phyloP scores from a whole-genome alignment of 2,797 vertebrate species.

The Enteromius anoplus region DNA sequence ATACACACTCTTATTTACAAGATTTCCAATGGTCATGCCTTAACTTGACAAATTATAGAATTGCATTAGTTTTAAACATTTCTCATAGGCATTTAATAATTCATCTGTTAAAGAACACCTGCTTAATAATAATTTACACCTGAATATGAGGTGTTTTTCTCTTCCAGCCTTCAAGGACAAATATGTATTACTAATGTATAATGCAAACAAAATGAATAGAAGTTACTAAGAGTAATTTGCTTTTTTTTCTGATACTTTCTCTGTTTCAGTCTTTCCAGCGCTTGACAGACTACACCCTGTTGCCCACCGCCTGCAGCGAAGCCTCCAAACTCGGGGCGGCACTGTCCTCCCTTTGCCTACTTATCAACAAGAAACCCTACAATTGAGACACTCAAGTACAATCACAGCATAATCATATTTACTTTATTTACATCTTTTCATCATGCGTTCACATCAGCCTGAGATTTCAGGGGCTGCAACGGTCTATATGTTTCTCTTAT shows the following conservation, averaged over 20 bases:
- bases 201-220: too few relatives aligned
- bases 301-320: slow-evolving; percentile 89
- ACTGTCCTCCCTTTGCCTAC: slow-evolving; percentile 88
- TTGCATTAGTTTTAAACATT: too few relatives aligned
- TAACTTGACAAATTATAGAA: too few relatives aligned
- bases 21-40: too few relatives aligned
- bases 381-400: slow-evolving; percentile 2
- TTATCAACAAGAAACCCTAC: slow-evolving; percentile 85
- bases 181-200: too few relatives aligned
- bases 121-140: too few relatives aligned
- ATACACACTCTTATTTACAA: too few relatives aligned
- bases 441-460: not conserved
- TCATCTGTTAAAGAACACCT: too few relatives aligned
- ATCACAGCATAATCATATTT: not conserved
- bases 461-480: slow-evolving; percentile 76
- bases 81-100: too few relatives aligned
- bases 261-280: slow-evolving; percentile 83
- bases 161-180: too few relatives aligned
- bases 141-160: too few relatives aligned
- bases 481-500: slow-evolving; percentile 92
- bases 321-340: slow-evolving; percentile 84
- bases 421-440: not conserved
- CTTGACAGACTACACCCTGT: slow-evolving; percentile 86
- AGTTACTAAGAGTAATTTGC: too few relatives aligned
- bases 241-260: not conserved